Conservation (phyloP, 2,113 vertebrate species). For the Anoplopoma fimbria region DNA sequence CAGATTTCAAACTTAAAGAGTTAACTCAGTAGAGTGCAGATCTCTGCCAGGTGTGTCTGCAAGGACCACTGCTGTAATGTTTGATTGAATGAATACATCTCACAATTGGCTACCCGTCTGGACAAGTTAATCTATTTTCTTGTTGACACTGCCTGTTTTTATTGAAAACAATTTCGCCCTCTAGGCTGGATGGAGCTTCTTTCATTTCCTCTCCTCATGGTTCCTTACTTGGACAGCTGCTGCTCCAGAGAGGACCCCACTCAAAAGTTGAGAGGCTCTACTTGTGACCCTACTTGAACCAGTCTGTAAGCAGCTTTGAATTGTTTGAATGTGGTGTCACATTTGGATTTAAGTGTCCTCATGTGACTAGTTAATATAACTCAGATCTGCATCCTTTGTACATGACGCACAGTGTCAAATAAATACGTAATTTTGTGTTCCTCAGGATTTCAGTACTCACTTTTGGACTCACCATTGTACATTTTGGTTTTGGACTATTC, state of each 20-base stretch:
- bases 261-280: slow-evolving; percentile 24
- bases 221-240: slow-evolving; percentile 34
- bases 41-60: too few relatives aligned
- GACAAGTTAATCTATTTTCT: too few relatives aligned
- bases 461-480: too few relatives aligned
- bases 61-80: too few relatives aligned
- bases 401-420: not conserved
- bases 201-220: slow-evolving; percentile 14
- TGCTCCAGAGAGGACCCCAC: slow-evolving; percentile 34
- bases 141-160: not conserved
- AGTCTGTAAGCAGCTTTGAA: not conserved
- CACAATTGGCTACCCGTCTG: too few relatives aligned
- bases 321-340: slow-evolving; percentile 17
- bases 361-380: not conserved
- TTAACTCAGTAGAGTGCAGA: too few relatives aligned
- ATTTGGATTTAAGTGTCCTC: not conserved
- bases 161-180: not conserved
- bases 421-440: too few relatives aligned
- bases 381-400: not conserved
- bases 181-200: not conserved
- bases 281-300: slow-evolving; percentile 37
- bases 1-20: too few relatives aligned
- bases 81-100: too few relatives aligned
- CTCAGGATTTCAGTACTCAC: too few relatives aligned
- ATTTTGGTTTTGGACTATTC: too few relatives aligned